Conservation (phyloP, 2,113 vertebrate species). For the Catharus bicknelli region DNA sequence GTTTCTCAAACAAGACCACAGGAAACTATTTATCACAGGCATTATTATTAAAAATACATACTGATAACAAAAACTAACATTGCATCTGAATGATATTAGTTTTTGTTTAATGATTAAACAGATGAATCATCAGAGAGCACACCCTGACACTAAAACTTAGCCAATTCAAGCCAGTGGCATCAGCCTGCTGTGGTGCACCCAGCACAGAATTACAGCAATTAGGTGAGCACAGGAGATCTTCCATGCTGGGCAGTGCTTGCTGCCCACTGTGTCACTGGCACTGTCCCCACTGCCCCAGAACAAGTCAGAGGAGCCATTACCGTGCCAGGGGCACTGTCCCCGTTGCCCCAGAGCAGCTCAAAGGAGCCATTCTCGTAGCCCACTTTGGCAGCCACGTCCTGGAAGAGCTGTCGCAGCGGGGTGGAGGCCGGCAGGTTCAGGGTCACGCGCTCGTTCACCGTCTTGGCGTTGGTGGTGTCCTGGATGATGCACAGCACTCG, state of each 20-base stretch:
- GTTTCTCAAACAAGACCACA: background rate
- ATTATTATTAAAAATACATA: background rate
- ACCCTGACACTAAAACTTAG: background rate
- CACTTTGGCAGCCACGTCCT: constrained; percentile 92
- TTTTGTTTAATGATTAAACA: background rate
- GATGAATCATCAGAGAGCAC: background rate
- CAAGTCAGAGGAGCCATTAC: too few relatives aligned
- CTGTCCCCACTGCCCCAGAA: background rate
- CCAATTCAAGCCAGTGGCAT: background rate
- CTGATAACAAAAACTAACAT: background rate
- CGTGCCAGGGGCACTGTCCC: constrained; percentile 22
- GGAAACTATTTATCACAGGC: background rate
- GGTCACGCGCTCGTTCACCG: constrained; percentile 88
- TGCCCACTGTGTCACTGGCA: background rate
- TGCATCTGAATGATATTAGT: background rate
- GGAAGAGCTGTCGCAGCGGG: constrained; percentile 83
- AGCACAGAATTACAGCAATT: background rate
- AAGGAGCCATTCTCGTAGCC: constrained; percentile 92
- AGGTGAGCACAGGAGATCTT: background rate
- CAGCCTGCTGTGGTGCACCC: background rate
- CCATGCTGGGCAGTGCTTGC: fast-evolving
- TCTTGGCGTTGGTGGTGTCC: constrained; percentile 93
- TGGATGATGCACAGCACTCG: constrained; percentile 96
- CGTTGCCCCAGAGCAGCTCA: constrained; percentile 86
- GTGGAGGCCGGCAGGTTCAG: constrained; percentile 96